Conservation (phyloP, 2,888 invertebrate genomes). For the Drosophila paramelanica region DNA sequence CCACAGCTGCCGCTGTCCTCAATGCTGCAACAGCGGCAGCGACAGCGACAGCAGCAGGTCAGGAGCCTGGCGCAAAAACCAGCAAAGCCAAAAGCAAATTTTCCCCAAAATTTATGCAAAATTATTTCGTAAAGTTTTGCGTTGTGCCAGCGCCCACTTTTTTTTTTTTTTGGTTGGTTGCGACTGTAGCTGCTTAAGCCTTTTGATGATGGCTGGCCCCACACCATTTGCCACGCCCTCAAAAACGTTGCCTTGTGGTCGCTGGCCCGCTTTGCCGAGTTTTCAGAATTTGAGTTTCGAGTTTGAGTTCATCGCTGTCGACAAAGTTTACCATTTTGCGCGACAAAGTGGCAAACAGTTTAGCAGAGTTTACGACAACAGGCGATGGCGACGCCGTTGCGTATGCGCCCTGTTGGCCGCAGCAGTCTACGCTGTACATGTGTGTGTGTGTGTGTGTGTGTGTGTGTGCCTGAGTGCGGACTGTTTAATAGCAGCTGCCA, state of each 20-base stretch:
- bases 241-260: slow-evolving; percentile 21
- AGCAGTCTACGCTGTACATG: slow-evolving; percentile 31
- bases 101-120: slow-evolving; percentile 81
- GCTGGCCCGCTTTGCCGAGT: slow-evolving; percentile 27
- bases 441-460: slow-evolving; percentile 4
- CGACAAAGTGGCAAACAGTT: slow-evolving; percentile 81
- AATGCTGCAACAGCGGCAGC: slow-evolving; percentile 35
- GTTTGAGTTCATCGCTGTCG: slow-evolving; percentile 74
- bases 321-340: slow-evolving; percentile 79
- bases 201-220: slow-evolving; percentile 70
- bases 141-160: slow-evolving; percentile 64
- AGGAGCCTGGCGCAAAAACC: slow-evolving; percentile 35
- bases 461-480: slow-evolving; percentile 34
- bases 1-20: slow-evolving; percentile 67
- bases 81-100: slow-evolving; percentile 76
- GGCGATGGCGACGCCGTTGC: slow-evolving; percentile 56
- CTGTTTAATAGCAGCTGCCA: slow-evolving; percentile 79
- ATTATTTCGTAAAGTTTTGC: slow-evolving; percentile 81
- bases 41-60: slow-evolving; percentile 33
- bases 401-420: slow-evolving; percentile 68
- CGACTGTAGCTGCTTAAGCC: slow-evolving; percentile 72
- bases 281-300: slow-evolving; percentile 55
- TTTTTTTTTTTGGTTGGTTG: slow-evolving; percentile 45
- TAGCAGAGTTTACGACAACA: slow-evolving; percentile 81
- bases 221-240: neutral